Conservation (phyloP, 2,888 invertebrate genomes). For the Acanthosepion pharaonis region DNA sequence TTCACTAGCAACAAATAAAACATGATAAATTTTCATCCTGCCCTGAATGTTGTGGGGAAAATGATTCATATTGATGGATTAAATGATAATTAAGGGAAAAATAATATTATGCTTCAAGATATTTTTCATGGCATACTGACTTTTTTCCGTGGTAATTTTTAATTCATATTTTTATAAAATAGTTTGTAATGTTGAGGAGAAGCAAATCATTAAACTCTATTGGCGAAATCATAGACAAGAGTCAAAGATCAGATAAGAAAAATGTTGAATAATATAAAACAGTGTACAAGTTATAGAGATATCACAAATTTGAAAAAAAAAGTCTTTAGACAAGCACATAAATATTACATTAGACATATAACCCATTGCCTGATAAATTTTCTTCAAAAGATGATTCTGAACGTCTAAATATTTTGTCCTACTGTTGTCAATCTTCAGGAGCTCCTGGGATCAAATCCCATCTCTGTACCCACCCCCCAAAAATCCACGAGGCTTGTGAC, state of each 20-base stretch:
- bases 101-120: neutral
- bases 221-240: neutral
- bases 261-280: neutral
- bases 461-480: neutral
- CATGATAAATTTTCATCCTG: neutral
- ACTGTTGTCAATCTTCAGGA: neutral
- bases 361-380: neutral
- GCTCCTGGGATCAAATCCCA: neutral
- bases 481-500: slow-evolving; percentile 9
- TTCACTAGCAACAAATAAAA: neutral
- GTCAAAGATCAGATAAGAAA: neutral
- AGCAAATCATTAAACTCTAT: neutral
- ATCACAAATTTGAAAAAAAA: neutral
- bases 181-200: neutral
- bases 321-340: neutral
- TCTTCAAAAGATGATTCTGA: neutral
- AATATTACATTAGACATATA: neutral
- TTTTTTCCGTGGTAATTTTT: neutral
- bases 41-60: neutral
- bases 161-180: neutral
- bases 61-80: neutral
- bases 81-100: neutral
- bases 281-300: neutral
- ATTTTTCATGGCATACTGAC: neutral
- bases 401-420: neutral